Conservation (phyloP, 2,113 vertebrate genomes). For the Gyps fulvus region DNA sequence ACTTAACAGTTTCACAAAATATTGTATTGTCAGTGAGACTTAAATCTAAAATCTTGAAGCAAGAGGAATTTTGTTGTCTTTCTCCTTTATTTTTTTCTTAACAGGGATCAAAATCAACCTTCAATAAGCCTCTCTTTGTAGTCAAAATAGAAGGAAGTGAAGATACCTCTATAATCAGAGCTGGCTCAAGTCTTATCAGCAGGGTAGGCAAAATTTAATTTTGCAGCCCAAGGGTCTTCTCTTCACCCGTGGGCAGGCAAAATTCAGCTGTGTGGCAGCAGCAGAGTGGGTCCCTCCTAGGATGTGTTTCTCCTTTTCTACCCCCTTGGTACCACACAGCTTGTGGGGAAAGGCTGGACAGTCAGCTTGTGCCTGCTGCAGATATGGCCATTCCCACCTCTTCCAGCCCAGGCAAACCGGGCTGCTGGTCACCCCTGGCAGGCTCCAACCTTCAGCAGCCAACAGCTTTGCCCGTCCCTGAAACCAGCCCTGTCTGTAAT, state of each 20-base stretch:
- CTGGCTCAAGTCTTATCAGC: not conserved
- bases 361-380: not conserved
- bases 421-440: not conserved
- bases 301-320: not conserved
- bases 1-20: constrained; percentile 23
- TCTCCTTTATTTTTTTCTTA: not conserved
- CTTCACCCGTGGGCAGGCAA: not conserved
- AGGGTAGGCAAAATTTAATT: constrained; percentile 19
- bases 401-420: not conserved
- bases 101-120: constrained; percentile 9
- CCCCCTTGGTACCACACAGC: rapidly evolving
- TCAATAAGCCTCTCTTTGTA: not conserved
- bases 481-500: not conserved
- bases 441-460: not conserved
- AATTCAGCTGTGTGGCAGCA: not conserved
- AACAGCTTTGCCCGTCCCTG: not conserved
- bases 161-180: not conserved
- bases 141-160: not conserved
- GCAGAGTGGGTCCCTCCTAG: not conserved
- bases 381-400: not conserved
- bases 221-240: constrained; percentile 5
- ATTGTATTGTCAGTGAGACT: constrained; percentile 12
- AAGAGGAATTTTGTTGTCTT: not conserved
- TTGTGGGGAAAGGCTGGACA: not conserved
- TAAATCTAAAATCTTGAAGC: constrained; percentile 2